Percentiles rank a stretch among this genome's conserved stretches.
Conservation (phyloP, 2,888 invertebrate genomes). For the Glaucopsyche alexis region DNA sequence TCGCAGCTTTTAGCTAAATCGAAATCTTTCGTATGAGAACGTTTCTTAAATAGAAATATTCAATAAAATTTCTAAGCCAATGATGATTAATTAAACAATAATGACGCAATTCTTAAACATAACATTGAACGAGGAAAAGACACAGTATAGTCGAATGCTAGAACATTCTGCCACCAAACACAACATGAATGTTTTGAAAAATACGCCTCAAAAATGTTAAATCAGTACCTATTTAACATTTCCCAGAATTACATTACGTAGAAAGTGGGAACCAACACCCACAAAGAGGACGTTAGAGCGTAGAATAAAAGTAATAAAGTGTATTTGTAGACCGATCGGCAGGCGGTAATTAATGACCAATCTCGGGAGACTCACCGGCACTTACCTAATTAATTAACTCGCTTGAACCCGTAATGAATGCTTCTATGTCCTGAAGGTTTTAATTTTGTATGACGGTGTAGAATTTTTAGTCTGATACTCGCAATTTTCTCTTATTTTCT, state of each 20-base stretch:
- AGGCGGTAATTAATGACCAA: constrained; percentile 75
- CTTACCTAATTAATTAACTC: constrained; percentile 72
- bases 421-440: constrained; percentile 31
- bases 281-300: constrained; percentile 44
- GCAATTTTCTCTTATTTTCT: neutral
- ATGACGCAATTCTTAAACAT: no score
- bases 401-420: constrained; percentile 31
- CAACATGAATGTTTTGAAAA: no score
- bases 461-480: constrained; percentile 16
- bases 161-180: no score
- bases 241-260: constrained; percentile 22
- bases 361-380: constrained; percentile 75
- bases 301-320: constrained; percentile 70
- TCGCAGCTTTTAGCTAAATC: no score
- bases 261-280: constrained; percentile 36
- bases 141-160: no score
- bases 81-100: no score
- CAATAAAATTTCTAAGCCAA: no score
- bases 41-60: no score
- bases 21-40: no score
- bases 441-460: constrained; percentile 27
- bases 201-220: neutral
- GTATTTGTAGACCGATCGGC: constrained; percentile 75
- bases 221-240: constrained; percentile 33
- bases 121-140: no score